Base-by-base conservation (phyloP, 2,797 vertebrate genomes). In the Squalus acanthias region DNA sequence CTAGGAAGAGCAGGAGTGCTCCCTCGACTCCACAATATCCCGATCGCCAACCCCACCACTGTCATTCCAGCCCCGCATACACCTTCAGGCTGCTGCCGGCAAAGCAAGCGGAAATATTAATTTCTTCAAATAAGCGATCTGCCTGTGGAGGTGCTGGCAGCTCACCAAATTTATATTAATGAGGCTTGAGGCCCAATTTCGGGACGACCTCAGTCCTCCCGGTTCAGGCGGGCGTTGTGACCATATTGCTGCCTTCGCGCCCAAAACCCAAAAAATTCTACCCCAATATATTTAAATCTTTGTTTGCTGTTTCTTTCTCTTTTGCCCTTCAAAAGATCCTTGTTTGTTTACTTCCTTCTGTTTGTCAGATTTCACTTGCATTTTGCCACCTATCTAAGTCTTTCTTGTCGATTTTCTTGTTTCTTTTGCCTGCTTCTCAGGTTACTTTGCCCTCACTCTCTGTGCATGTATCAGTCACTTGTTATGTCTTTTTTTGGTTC, bases 401-500 rank as follows among this genome's bases (percentile, higher is more conserved):
- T 39, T 39, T 93, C 65, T 69, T 46, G 33, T 67, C 20, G 17
- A 93, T 63, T 65, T 67, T 17, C 65, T 20, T 93, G 39, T 46
- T 67, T 39, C 91, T 65, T 65, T 92, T 24, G 60, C 60, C 33
- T 65, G 15, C 89, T 92, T 92, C 89, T 95, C 93, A 72, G 69
- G 33, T 95, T 76, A 57, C 94, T 57, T 95, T 7, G 33, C 69
- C 53, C 50, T 95, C 26, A 57, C 70, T 72, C 94, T 74, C 46
- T 72, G 39, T 60, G 46, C 72, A 33, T 74, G 46, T 50, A 57
- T 65, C 50, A 74, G 69, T 95, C 94, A 74, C 13, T 95, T 76
- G 53, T 95, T 57, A 74, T 76, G 70, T 76, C 69, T 53, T 95
- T 72, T 39, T 72, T 57, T 74, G 26, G 93, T 95, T 95, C 67